Conservation (phyloP, 1,140 invertebrate genomes). For the Anadara kagoshimensis region DNA sequence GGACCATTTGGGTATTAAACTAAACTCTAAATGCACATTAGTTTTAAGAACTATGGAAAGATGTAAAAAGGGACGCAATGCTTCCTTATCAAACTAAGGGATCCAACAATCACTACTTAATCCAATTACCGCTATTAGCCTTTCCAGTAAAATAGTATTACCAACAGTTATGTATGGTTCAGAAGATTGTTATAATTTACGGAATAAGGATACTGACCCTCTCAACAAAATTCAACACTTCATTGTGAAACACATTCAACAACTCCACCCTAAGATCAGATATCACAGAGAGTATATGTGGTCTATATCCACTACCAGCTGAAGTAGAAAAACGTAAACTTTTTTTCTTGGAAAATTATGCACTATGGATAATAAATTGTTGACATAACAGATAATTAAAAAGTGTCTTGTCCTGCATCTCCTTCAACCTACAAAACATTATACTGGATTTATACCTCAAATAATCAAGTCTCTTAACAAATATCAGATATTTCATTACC, state of each 20-base stretch:
- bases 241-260: slow-evolving; percentile 10
- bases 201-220: too few relatives aligned
- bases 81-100: slow-evolving; percentile 5
- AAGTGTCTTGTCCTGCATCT: background rate
- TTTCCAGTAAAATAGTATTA: slow-evolving; percentile 12
- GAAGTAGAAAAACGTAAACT: slow-evolving; percentile 23
- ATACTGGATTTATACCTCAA: too few relatives aligned
- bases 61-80: slow-evolving; percentile 10
- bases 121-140: background rate
- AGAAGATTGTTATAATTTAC: slow-evolving; percentile 12
- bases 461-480: too few relatives aligned
- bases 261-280: slow-evolving; percentile 8
- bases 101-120: background rate
- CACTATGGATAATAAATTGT: background rate
- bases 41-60: background rate
- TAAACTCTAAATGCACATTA: background rate
- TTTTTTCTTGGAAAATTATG: slow-evolving; percentile 11
- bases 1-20: slow-evolving; percentile 3
- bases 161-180: slow-evolving; percentile 7
- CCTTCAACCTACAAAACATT: too few relatives aligned
- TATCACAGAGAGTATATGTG: slow-evolving; percentile 15
- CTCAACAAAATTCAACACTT: slow-evolving; percentile 13
- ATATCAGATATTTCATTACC: too few relatives aligned
- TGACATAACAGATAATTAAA: slow-evolving; percentile 14
- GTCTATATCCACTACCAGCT: background rate